Conservation (phyloP, 2,797 vertebrate species). For the Holocentrus rufus region DNA sequence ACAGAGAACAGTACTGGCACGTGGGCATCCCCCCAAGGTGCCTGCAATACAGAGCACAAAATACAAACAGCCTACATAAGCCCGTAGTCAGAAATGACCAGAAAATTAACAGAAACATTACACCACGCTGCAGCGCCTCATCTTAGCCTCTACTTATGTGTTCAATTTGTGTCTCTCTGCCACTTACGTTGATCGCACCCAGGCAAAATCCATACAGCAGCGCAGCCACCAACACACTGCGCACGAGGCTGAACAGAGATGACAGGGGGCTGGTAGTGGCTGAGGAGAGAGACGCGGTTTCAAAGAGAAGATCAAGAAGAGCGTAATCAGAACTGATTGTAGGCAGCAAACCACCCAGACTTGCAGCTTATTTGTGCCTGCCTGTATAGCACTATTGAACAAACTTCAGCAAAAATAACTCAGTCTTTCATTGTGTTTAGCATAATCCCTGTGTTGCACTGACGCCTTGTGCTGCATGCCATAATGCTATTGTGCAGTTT, state of each 20-base stretch:
- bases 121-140: background rate
- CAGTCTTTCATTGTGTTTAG: background rate
- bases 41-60: constrained; percentile 69
- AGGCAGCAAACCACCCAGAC: background rate
- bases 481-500: background rate
- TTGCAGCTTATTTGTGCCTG: background rate
- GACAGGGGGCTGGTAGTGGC: constrained; percentile 92
- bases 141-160: background rate
- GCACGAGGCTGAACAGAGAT: constrained; percentile 88
- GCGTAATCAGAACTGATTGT: background rate
- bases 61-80: background rate
- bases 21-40: constrained; percentile 90
- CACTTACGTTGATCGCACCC: constrained; percentile 88
- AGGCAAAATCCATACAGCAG: constrained; percentile 92
- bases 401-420: background rate
- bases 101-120: background rate
- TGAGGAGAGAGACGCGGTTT: constrained; percentile 57
- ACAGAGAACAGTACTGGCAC: constrained; percentile 93
- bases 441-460: background rate
- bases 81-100: background rate
- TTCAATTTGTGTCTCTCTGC: background rate
- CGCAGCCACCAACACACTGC: constrained; percentile 86
- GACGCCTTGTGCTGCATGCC: background rate
- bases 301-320: constrained; percentile 25
- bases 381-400: background rate